Base-by-base conservation (phyloP, 1,140 invertebrate species). In the Lepidurus apus region DNA sequence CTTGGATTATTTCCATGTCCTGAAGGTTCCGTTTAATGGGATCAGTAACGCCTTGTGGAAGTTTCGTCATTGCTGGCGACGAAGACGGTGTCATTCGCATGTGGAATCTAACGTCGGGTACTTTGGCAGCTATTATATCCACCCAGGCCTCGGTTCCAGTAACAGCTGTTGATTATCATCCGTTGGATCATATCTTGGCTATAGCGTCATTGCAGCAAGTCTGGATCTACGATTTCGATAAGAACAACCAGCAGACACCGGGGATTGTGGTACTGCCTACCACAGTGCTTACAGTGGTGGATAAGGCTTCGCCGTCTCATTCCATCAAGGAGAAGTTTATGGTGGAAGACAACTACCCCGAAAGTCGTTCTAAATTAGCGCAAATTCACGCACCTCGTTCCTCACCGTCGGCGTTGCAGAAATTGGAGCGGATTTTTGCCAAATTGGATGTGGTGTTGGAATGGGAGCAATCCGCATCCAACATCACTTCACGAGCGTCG, bases 381-480 rank as follows among this genome's bases (percentile, higher is more conserved):
- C 53, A 65, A 17, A 65, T 65, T 65, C 53, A 65, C 53, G 17
- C 53, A 3, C 17, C 53, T 7, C 53, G 75, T 3, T 53, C 45
- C 1, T 77, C 24, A 17, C 45, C 76, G 7, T 26, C 43, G 13
- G 65, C 76, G 6, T 42, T 77, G 21, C 44, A 77, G 13, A 77
- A 77, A 53, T 47, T 77, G 44, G 76, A 44, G 42, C 24, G 76
- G 53, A 77, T 77, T 77, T 77, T 77, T 65, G 26, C 26, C 17
- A 77, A 77, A 24, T 17, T 77, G 17, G 76, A 77, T 77, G 44
- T 77, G 42, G 76, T 77, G 6, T 24, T 77, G 76, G 76, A 26
- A 17, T 77, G 76, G 76, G 53, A 65, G 13, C 53, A 65, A 65
- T 65, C 53, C 7, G 3, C 21, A 21, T 65, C 53, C 21, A 65